Base-by-base conservation (phyloP, 2,888 invertebrate genomes). In the Drosophila limbata region DNA sequence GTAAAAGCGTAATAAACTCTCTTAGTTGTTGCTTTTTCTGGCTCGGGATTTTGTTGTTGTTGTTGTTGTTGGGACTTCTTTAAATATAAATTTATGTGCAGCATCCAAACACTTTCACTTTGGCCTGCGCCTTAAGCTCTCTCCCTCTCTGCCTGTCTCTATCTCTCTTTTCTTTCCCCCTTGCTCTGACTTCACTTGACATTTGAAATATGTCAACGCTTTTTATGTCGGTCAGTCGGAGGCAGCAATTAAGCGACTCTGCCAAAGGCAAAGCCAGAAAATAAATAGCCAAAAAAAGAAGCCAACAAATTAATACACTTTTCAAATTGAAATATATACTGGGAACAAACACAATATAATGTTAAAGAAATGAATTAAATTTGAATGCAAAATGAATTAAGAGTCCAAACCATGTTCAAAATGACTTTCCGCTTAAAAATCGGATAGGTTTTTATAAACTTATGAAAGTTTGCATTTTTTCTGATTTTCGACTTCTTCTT, bases 61-160 rank as follows among this genome's bases (percentile, higher is more conserved):
- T 13, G 37, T 44, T 53, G 48, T 39, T 57, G 60, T 51, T 53
- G 52, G 33, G 57, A 52, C 59, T 56, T 64, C 73, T 89, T 89
- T 79, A 85, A 89, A 85, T 88, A 82, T 33, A 77, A 88, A 85
- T 89, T 89, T 89, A 85, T 85, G 89, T 80, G 65, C 65, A 67
- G 51, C 56, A 40, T 48, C 61, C 52, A 69, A 69, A 63, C 71
- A 77, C 82, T 74, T 71, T 71, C 77, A 71, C 75, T 70, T 51
- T 50, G 28, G 60, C 47, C 48, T 37, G 21, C 21, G 40, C 61
- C 75, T 75, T 74, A 63, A 79, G 75, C 79, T 48, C 35, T 66
- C 37, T 28, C 50, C 39, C 44, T 47, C 33, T 55, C 40, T n/a
- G n/a, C 25, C 25, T 17, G 4, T 31, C 37, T 39, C 50, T 33